Base-by-base conservation (phyloP, 2,888 invertebrate species). In the Matsumyia berberina region DNA sequence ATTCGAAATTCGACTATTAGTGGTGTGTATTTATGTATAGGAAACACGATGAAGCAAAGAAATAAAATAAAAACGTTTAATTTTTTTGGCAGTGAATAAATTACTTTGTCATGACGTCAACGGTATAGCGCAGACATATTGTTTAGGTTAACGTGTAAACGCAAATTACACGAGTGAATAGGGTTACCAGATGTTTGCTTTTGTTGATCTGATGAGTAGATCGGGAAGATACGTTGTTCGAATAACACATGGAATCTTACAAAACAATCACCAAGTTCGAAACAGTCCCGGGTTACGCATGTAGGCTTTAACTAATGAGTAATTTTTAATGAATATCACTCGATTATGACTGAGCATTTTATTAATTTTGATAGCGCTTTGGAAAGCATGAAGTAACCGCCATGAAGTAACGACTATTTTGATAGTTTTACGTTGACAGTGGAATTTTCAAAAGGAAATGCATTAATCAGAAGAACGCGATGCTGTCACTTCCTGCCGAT, bases 81-180 rank as follows among this genome's bases (percentile, higher is more conserved):
- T 73, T 64, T 73, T 66, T 66, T 76, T 62, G 77, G 70, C 77
- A 70, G 24, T 69, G 77, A 70, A 78, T 70, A 78, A 70, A 78
- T 78, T 70, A 78, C 46, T 78, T 55, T 19, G n/a, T 62, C 46
- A 62, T 78, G 77, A 78, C 77, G 77, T 78, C 77, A 78, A 70
- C 77, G 37, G 29, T 49, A 33, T 46, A 70, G 60, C 24, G 37
- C 62, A 55, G 62, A 69, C 46, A 70, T 55, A 42, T 29, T 69
- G 69, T 55, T 69, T 55, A 69, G 17, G 77, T 55, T 55, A 77
- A 77, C 77, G 77, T 78, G 77, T 78, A 78, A 78, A 70, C 37
- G 69, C 69, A 62, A 70, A 78, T 78, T 77, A 77, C 77, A 77
- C 67, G 67, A 24, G 31, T 33, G 7, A 29, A 12, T 39, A 78